Evolutionary conservation across 1,140 invertebrate species (phyloP).

Genomic region (Pollicipes pollicipes): DNA sequence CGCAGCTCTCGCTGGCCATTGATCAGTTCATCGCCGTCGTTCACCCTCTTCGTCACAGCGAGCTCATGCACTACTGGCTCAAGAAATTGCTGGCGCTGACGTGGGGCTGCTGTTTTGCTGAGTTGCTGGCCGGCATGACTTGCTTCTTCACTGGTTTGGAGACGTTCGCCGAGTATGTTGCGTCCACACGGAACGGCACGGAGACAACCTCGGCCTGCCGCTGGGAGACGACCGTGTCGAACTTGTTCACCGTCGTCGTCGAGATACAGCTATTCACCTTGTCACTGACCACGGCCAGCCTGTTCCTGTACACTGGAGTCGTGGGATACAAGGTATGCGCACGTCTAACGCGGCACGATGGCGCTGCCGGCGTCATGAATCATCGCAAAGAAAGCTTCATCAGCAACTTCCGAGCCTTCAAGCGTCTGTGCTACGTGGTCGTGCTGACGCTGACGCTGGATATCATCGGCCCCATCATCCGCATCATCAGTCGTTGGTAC

Average conservation of each 20-base stretch:
- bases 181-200: background rate
- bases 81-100: background rate
- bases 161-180: background rate
- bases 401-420: background rate
- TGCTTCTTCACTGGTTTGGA: background rate
- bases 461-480: background rate
- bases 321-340: background rate
- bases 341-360: background rate
- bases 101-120: background rate
- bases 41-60: background rate
- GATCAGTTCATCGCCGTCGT: background rate
- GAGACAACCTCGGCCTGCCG: background rate
- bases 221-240: background rate
- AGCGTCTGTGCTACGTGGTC: background rate
- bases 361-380: too few relatives aligned
- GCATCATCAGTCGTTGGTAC: background rate
- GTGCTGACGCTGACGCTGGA: background rate
- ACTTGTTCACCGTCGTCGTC: background rate
- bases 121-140: background rate
- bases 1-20: background rate
- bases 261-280: background rate
- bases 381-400: background rate
- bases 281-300: background rate
- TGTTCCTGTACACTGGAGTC: background rate
- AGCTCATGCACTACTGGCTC: background rate